Evolutionary conservation across 64 coral and sea anemone species (phyloP).

Genomic region (Montipora sp.): DNA sequence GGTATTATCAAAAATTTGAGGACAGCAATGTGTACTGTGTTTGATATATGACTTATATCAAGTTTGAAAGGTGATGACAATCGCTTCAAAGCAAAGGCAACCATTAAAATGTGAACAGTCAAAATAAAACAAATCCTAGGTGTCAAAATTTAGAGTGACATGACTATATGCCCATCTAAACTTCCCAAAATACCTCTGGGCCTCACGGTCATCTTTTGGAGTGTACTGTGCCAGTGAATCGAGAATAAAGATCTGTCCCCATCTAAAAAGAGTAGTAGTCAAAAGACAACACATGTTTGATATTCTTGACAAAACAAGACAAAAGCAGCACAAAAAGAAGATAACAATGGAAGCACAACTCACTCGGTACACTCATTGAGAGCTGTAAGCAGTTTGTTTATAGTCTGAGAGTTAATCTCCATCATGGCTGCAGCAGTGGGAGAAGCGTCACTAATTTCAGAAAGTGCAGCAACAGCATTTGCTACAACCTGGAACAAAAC

Average conservation of each 20-base stretch:
- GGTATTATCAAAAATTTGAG: too few relatives aligned
- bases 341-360: background rate
- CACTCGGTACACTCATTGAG: conserved; percentile 99
- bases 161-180: too few relatives aligned
- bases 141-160: too few relatives aligned
- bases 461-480: conserved; percentile 96
- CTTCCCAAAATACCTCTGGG: conserved; percentile 92
- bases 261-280: conserved; percentile 33
- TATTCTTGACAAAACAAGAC: too few relatives aligned
- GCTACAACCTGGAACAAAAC: conserved; percentile 84
- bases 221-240: conserved; percentile 95
- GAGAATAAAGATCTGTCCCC: conserved; percentile 99
- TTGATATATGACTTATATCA: too few relatives aligned
- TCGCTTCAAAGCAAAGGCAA: too few relatives aligned
- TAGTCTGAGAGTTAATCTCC: conserved; percentile 97
- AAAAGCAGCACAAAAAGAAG: too few relatives aligned
- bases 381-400: conserved; percentile 95
- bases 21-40: too few relatives aligned
- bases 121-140: background rate
- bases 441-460: conserved; percentile 95
- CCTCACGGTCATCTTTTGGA: conserved; percentile 97
- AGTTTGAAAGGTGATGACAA: too few relatives aligned
- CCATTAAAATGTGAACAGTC: background rate
- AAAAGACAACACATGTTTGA: too few relatives aligned
- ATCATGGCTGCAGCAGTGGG: conserved; percentile 93